Base-by-base conservation (phyloP, 2,113 vertebrate species). In the Psophia crepitans region DNA sequence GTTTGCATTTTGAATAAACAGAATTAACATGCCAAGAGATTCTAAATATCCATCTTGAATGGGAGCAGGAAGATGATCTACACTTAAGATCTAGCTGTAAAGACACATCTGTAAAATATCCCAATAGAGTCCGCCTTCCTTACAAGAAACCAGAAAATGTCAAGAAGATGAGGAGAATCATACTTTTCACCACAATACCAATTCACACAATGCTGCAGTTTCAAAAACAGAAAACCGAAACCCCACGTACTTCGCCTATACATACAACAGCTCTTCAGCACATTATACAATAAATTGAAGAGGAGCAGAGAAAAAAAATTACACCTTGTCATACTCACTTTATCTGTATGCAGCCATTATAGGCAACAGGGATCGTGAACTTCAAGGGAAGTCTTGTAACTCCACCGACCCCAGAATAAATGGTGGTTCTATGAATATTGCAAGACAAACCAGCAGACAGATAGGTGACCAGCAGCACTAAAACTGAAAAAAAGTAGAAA, bases 291-390 rank as follows among this genome's bases (percentile, higher is more conserved):
- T 33, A 57, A 77, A 44, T 4, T 37, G 32, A 87, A 70, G 6
- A 81, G 30, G 22, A 70, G 17, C 5, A 70, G 21, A 27, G 12
- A 71, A 68, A 46, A 12, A 69, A 51, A 19, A 10, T 30, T 11
- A 28, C 22, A 53, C 1, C 0, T n/a, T 37, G 17, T 28, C 24
- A 49, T 39, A 20, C 2, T 39, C 51, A 12, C 22, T 58, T 35
- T 11, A 58, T 21, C 8, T 63, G 13, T 14, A 5, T 8, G 8
- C 15, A 68, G 61, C 22, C 32, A 23, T 57, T 56, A 7, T 0
- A 73, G 46, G 30, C 56, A 66, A 30, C 5, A 46, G 60, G 37
- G 15, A 82, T 26, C 48, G 30, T 70, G 27, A n/a, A 54, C 37
- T 43, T 13, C 3, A 30, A 51, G 35, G 24, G 39, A 84, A 71